phyloP scores from a whole-genome alignment of 64 coral and sea anemone genomes.

The Platygyra sinensis region DNA sequence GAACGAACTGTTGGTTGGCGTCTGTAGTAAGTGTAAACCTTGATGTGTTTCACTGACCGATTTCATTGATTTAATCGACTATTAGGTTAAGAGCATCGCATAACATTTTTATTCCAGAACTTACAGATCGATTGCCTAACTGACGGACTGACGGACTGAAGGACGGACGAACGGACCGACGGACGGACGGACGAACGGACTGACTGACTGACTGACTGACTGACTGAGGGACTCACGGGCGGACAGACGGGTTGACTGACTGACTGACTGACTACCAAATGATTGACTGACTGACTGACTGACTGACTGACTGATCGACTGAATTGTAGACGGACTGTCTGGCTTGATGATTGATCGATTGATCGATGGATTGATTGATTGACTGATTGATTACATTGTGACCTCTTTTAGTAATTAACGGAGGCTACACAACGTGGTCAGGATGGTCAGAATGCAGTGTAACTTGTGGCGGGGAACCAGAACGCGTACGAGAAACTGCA shows the following conservation, averaged over 20 bases:
- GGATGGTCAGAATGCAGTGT: constrained; percentile 22
- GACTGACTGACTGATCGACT: no score
- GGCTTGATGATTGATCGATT: not conserved
- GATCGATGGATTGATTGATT: not conserved
- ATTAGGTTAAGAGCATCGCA: no score
- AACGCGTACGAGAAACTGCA: constrained; percentile 7
- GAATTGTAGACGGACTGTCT: no score
- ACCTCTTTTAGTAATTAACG: constrained; percentile 22
- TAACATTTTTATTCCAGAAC: not conserved
- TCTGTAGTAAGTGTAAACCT: constrained; percentile 22
- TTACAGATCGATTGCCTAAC: not conserved
- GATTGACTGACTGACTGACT: no score
- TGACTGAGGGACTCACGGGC: no score
- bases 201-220: not conserved
- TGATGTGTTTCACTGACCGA: no score
- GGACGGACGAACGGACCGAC: not conserved
- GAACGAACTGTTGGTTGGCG: not conserved
- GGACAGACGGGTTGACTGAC: no score
- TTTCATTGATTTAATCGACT: not conserved
- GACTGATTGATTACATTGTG: no score
- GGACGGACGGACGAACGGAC: not conserved
- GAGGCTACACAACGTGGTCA: constrained; percentile 22
- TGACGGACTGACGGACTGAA: no score
- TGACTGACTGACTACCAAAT: no score
- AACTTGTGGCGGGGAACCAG: constrained; percentile 20